These are phyloP conservation scores for Amaurobius ferox DNA, from an alignment of 2,888 invertebrate species.

Conservation along the genomic window DNA sequence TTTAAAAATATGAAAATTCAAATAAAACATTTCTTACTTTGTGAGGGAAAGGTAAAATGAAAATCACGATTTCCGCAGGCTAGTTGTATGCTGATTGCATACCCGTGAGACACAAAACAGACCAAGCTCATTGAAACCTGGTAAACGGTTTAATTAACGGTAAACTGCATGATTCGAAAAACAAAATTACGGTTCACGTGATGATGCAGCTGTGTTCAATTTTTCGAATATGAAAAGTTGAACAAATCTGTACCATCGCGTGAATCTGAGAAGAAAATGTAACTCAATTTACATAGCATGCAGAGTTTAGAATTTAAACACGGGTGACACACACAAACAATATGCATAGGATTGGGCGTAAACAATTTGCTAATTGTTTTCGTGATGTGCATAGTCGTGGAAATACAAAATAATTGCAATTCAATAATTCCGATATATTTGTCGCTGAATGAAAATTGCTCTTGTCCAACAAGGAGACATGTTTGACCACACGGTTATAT, in stretches of 20 bases:
- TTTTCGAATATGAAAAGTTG: not conserved
- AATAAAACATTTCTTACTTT: too few relatives aligned
- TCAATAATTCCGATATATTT: slow-evolving; percentile 6
- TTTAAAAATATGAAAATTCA: too few relatives aligned
- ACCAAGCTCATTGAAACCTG: too few relatives aligned
- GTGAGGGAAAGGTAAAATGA: too few relatives aligned
- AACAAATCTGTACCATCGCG: not conserved
- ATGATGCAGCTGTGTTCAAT: not conserved
- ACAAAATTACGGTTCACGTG: not conserved
- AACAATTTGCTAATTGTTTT: slow-evolving; percentile 24
- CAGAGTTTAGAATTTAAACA: too few relatives aligned
- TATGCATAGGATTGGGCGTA: not conserved
- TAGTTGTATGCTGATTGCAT: too few relatives aligned
- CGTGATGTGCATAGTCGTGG: not conserved
- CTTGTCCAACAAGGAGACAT: not conserved
- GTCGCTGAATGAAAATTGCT: not conserved
- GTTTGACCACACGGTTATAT: slow-evolving; percentile 11
- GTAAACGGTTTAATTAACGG: not conserved
- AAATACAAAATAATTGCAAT: slow-evolving; percentile 1
- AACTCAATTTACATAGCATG: not conserved
- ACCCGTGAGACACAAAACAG: too few relatives aligned
- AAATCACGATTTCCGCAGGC: too few relatives aligned
- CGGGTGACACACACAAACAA: not conserved
- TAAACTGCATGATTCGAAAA: not conserved
- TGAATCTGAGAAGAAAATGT: not conserved